Conservation (phyloP, 2,888 invertebrate species). For the Callosobruchus maculatus region DNA sequence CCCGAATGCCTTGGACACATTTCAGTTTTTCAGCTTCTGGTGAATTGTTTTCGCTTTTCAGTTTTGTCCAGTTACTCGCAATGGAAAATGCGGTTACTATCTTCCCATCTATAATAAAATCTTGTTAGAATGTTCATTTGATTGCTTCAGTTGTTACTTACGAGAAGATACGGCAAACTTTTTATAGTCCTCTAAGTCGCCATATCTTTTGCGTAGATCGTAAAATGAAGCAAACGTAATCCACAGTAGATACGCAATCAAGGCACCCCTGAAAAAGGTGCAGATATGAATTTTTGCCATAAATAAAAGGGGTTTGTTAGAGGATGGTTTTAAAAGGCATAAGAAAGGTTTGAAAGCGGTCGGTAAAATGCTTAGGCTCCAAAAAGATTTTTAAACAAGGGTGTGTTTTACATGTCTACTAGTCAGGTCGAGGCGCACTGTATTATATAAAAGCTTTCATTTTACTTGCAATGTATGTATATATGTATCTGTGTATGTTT, state of each 20-base stretch:
- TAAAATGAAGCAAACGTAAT: constrained; percentile 6
- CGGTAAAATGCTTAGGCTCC: no score
- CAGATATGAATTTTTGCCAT: no score
- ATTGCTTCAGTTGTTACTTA: constrained; percentile 1
- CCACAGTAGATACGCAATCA: constrained; percentile 8
- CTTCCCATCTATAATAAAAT: constrained; percentile 16
- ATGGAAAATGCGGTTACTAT: constrained; percentile 26
- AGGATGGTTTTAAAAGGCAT: no score
- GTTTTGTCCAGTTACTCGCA: constrained; percentile 25
- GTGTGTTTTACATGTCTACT: no score
- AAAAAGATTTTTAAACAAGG: no score
- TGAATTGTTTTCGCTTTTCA: constrained; percentile 11
- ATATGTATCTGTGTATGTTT: no score
- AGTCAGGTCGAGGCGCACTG: no score
- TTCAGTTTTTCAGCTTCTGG: constrained; percentile 15
- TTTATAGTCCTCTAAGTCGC: constrained; percentile 4
- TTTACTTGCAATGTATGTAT: no score
- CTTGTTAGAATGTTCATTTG: not conserved
- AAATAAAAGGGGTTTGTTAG: no score
- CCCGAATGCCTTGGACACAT: constrained; percentile 18
- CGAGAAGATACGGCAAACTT: constrained; percentile 5
- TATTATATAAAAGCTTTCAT: no score
- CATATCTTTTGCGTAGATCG: constrained; percentile 7
- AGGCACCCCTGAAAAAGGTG: constrained; percentile 17
- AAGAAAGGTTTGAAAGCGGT: no score